Percentiles rank a stretch among this genome's conserved stretches.
Conservation (phyloP, 2,888 invertebrate genomes). For the Diaperis boleti region DNA sequence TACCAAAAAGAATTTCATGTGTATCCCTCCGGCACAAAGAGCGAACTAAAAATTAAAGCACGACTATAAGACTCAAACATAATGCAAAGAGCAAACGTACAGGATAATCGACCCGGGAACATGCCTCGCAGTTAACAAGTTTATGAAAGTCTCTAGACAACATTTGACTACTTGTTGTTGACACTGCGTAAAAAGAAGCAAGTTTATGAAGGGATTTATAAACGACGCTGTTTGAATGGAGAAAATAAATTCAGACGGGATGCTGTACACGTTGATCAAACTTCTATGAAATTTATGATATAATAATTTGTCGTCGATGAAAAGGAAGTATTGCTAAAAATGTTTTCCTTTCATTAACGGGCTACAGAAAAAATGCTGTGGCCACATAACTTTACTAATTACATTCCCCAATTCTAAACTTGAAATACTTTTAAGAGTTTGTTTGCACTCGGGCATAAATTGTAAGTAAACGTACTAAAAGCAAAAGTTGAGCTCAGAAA, state of each 20-base stretch:
- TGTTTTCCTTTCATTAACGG: neutral
- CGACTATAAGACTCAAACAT: too few species aligned
- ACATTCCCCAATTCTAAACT: constrained; percentile 15
- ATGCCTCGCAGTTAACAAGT: constrained; percentile 6
- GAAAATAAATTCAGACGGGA: too few species aligned
- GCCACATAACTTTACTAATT: constrained; percentile 23
- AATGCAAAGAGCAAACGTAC: neutral
- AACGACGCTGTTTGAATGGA: neutral
- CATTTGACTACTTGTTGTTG: constrained; percentile 17
- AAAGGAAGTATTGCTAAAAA: neutral
- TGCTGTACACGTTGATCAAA: too few species aligned
- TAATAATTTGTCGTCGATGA: neutral
- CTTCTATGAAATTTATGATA: too few species aligned
- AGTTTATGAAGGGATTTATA: neutral
- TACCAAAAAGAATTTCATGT: too few species aligned
- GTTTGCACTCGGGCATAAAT: too few species aligned
- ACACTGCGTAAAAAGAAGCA: neutral
- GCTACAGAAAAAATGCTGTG: constrained; percentile 5
- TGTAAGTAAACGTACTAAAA: too few species aligned
- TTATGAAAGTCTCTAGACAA: constrained; percentile 16
- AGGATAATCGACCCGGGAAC: neutral
- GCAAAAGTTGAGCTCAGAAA: too few species aligned
- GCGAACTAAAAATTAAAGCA: too few species aligned
- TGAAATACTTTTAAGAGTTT: constrained; percentile 24
- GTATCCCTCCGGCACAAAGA: too few species aligned